Evolutionary conservation across 2,113 vertebrate species (phyloP).

Genomic region (Anser brachyrhynchus): DNA sequence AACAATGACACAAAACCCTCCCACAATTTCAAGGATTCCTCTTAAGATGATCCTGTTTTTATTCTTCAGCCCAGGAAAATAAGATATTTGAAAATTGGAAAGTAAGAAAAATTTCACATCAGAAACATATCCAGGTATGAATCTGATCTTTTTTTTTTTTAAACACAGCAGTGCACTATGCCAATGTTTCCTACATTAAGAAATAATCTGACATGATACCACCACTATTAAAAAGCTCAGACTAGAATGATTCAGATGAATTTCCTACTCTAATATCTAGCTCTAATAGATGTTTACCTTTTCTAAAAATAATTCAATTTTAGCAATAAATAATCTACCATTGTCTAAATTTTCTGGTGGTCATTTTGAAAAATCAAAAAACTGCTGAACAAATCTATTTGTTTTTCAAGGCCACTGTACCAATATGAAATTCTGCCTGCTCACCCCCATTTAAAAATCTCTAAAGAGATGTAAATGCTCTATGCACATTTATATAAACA

Average conservation of each 20-base stretch:
- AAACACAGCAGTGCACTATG: neutral
- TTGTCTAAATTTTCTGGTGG: neutral
- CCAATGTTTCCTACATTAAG: neutral
- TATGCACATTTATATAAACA: neutral
- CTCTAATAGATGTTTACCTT: neutral
- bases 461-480: neutral
- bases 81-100: slow-evolving; percentile 18
- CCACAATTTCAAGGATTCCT: slow-evolving; percentile 38
- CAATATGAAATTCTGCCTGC: neutral
- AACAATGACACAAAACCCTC: slow-evolving; percentile 44
- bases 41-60: slow-evolving; percentile 26
- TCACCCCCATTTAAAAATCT: neutral
- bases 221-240: neutral
- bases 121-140: neutral
- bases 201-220: neutral
- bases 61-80: neutral
- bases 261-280: neutral
- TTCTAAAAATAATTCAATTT: neutral
- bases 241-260: neutral
- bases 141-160: neutral
- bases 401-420: neutral
- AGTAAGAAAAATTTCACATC: neutral
- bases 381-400: neutral
- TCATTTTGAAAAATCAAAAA: slow-evolving; percentile 7
- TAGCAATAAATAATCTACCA: neutral